Evolutionary conservation across 2,113 vertebrate genomes (phyloP).

Genomic region (Heloderma charlesbogerti): DNA sequence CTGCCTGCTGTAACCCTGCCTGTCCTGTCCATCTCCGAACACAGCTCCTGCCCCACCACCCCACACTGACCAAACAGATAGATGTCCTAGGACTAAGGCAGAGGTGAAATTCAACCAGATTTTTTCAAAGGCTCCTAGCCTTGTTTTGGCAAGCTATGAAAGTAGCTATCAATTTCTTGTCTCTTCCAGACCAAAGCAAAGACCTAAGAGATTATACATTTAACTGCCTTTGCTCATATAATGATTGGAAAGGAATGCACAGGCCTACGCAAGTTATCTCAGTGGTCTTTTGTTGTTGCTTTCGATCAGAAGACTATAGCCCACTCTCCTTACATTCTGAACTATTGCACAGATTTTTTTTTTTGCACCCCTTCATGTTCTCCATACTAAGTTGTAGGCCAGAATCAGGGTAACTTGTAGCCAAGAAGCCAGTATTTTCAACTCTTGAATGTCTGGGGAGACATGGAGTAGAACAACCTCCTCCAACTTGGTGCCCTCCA

Average conservation of each 20-base stretch:
- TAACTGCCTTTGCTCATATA: not conserved
- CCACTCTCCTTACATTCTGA: not conserved
- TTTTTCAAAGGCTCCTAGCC: not conserved
- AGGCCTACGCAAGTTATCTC: not conserved
- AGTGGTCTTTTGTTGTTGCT: not conserved
- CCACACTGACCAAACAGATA: not conserved
- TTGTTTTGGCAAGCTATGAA: not conserved
- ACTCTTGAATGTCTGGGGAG: not conserved
- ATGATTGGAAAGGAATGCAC: not conserved
- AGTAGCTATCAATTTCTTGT: not conserved
- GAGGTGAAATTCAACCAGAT: not conserved
- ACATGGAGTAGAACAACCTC: not conserved
- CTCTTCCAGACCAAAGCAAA: too few relatives aligned
- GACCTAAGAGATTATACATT: not conserved
- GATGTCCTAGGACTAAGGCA: not conserved
- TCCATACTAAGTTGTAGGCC: not conserved
- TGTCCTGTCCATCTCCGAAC: too few relatives aligned
- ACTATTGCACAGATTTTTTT: not conserved
- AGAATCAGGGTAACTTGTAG: not conserved
- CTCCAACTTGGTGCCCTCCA: too few relatives aligned
- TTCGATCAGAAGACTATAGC: not conserved
- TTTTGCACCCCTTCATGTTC: not conserved
- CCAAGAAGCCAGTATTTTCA: not conserved
- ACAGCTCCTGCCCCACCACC: not conserved
- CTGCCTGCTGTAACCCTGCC: not conserved